phyloP scores from a whole-genome alignment of 2,797 vertebrate species.

The Vespertilio murinus region DNA sequence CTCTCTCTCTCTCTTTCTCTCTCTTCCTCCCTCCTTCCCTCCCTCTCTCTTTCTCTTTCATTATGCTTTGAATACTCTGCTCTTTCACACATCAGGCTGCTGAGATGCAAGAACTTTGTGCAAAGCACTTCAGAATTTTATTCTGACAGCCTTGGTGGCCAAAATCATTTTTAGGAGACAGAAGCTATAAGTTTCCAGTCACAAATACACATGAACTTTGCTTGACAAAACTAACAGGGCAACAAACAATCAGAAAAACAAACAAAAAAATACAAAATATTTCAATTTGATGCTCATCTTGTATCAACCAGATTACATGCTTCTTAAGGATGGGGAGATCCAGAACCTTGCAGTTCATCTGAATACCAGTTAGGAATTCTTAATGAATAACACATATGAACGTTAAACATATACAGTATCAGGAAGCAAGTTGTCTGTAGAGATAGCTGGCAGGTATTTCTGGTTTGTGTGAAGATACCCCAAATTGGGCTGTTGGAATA shows the following conservation, averaged over 20 bases:
- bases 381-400: constrained; percentile 12
- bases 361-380: constrained; percentile 38
- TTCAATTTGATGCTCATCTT: constrained; percentile 23
- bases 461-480: background rate
- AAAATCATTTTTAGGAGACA: background rate
- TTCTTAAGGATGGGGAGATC: background rate
- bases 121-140: constrained; percentile 19
- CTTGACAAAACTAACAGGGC: constrained; percentile 4
- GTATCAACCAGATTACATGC: background rate
- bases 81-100: background rate
- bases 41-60: background rate
- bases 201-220: background rate
- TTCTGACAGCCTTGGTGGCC: background rate
- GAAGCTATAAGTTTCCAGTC: background rate
- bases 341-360: constrained; percentile 45
- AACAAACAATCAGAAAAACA: background rate
- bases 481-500: constrained; percentile 39
- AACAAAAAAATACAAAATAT: background rate
- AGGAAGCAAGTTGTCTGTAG: background rate
- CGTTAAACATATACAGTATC: constrained; percentile 49
- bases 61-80: background rate
- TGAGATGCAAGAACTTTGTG: background rate
- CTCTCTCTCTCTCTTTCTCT: too few relatives aligned
- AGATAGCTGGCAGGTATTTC: constrained; percentile 38
- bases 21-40: too few relatives aligned